Evolutionary conservation across 2,113 vertebrate genomes (phyloP).

Genomic region (Bambusicola thoracicus): DNA sequence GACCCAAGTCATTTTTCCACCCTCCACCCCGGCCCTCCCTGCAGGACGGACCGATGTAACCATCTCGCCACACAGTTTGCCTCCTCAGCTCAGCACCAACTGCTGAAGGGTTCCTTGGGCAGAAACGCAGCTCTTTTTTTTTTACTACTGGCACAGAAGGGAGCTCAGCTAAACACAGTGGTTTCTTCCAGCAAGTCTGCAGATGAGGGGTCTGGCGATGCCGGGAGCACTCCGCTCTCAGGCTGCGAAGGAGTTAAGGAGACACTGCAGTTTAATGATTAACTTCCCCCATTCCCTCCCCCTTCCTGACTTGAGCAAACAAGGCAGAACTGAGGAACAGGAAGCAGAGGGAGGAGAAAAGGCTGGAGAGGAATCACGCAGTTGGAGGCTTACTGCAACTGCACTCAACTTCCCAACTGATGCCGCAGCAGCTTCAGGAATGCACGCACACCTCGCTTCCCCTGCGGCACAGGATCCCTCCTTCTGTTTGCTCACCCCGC

Average conservation of each 20-base stretch:
- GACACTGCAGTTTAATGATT: conserved; percentile 57
- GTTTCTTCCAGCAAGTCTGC: not conserved
- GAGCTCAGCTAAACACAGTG: not conserved
- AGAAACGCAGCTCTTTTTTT: not conserved
- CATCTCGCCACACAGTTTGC: not conserved
- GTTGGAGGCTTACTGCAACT: not conserved
- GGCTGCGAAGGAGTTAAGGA: conserved; percentile 62
- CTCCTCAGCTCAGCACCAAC: not conserved
- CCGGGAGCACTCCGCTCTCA: not conserved
- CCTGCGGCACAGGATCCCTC: not conserved
- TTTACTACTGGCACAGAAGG: fast-evolving
- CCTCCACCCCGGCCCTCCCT: not conserved
- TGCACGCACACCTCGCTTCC: fast-evolving
- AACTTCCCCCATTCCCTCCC: conserved; percentile 62
- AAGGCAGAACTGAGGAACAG: conserved; percentile 39
- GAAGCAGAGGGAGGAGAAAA: conserved; percentile 37
- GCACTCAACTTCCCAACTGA: not conserved
- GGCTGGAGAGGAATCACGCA: not conserved
- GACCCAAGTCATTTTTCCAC: not conserved
- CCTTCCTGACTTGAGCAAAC: conserved; percentile 64
- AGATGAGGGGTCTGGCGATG: not conserved
- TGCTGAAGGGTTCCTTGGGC: not conserved
- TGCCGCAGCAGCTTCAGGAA: not conserved
- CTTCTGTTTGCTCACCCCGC: not conserved
- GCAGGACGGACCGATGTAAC: not conserved